Percentiles rank a stretch among this genome's conserved stretches.
These are phyloP conservation scores for Brachynemurus nebulosus DNA, from an alignment of 2,888 invertebrate species.

Conservation along the genomic window DNA sequence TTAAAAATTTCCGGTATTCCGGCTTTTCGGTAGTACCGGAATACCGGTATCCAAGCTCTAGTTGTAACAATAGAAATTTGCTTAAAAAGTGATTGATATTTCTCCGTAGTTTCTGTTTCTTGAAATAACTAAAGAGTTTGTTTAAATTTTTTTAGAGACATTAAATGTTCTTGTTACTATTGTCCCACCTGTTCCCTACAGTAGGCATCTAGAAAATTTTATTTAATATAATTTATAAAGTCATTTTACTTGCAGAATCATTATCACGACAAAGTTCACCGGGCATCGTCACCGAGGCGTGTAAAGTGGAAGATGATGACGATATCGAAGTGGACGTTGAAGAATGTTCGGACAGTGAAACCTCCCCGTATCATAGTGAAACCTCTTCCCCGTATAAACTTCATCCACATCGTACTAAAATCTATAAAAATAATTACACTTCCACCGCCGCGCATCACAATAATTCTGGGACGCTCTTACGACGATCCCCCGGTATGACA, in stretches of 20 bases:
- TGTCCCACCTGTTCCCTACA: not conserved
- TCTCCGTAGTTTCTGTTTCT: no score
- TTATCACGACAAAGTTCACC: conserved; percentile 30
- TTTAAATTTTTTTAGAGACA: no score
- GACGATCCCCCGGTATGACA: not conserved
- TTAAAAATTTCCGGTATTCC: no score
- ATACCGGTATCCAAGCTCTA: no score
- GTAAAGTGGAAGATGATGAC: conserved; percentile 32
- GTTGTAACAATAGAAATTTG: no score
- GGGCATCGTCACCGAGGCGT: conserved; percentile 31
- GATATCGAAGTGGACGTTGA: conserved; percentile 43
- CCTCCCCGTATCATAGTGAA: conserved; percentile 25
- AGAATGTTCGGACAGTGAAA: conserved; percentile 42
- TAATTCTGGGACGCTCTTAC: not conserved
- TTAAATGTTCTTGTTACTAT: no score
- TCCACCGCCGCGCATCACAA: not conserved
- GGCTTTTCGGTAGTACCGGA: no score
- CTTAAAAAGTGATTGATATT: no score
- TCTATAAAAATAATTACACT: conserved; percentile 2
- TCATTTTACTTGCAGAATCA: conserved; percentile 16
- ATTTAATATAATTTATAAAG: not conserved
- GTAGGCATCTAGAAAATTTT: not conserved
- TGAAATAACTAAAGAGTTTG: no score
- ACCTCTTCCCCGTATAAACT: not conserved
- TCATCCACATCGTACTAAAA: conserved; percentile 7